Conservation (phyloP, 2,113 vertebrate species). For the Phylloscopus whistleri region DNA sequence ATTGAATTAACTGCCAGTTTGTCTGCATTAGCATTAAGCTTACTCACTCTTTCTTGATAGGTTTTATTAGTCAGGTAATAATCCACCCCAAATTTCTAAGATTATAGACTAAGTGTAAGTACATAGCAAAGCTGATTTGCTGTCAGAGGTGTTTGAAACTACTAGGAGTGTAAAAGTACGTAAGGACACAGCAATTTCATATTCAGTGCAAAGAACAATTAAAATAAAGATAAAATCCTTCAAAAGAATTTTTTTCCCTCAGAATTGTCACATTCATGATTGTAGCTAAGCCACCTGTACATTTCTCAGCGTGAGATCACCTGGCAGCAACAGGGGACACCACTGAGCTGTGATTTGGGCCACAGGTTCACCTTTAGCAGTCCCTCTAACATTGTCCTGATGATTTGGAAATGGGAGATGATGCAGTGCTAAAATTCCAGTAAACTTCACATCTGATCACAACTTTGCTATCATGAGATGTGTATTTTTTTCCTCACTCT, state of each 20-base stretch:
- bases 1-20: neutral
- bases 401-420: neutral
- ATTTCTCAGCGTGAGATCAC: accelerated
- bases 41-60: neutral
- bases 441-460: neutral
- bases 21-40: neutral
- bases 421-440: neutral
- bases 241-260: neutral
- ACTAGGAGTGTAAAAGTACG: neutral
- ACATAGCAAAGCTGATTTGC: neutral
- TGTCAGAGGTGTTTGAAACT: neutral
- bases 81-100: neutral
- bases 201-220: neutral
- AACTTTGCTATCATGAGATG: neutral
- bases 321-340: neutral
- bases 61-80: neutral
- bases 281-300: neutral
- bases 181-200: neutral
- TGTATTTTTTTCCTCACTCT: neutral
- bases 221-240: neutral
- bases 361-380: neutral
- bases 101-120: neutral
- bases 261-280: neutral
- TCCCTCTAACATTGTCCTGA: neutral
- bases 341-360: neutral